These are phyloP conservation scores for Chaetophractus vellerosus DNA, from an alignment of 2,797 vertebrate species.

Conservation along the genomic window DNA sequence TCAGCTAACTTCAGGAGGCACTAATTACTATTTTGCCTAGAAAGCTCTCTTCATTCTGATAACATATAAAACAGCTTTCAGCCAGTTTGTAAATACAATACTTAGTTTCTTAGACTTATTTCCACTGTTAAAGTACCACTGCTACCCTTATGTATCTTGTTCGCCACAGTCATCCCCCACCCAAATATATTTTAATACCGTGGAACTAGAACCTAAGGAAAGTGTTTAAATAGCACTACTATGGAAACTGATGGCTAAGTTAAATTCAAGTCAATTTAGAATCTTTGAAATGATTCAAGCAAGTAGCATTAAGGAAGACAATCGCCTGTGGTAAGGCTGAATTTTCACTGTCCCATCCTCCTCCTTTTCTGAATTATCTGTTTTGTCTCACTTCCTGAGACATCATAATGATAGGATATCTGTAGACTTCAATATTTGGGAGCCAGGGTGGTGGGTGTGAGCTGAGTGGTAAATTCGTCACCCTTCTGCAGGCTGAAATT, in stretches of 20 bases:
- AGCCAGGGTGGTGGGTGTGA: not conserved
- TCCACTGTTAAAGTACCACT: not conserved
- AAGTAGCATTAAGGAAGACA: not conserved
- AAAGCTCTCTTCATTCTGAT: slow-evolving; percentile 10
- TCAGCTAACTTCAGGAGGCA: not conserved
- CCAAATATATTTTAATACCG: slow-evolving; percentile 3
- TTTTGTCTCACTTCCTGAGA: slow-evolving; percentile 36
- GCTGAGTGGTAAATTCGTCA: not conserved
- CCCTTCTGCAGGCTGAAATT: not conserved
- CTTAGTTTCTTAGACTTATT: slow-evolving; percentile 48
- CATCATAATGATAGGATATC: not conserved
- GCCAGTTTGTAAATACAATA: not conserved
- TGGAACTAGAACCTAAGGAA: not conserved
- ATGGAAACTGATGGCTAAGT: not conserved
- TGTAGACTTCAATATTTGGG: not conserved
- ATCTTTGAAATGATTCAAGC: slow-evolving; percentile 34
- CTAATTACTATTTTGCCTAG: not conserved
- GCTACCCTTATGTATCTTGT: not conserved
- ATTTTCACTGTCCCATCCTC: not conserved
- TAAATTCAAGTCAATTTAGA: not conserved
- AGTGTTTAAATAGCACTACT: not conserved
- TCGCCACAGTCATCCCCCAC: not conserved
- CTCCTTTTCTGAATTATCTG: not conserved
- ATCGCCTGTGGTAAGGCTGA: not conserved
- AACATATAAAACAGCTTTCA: slow-evolving; percentile 47